phyloP scores from a whole-genome alignment of 37 sponge, comb jelly and placozoan genomes.

The Halichondria panicea region DNA sequence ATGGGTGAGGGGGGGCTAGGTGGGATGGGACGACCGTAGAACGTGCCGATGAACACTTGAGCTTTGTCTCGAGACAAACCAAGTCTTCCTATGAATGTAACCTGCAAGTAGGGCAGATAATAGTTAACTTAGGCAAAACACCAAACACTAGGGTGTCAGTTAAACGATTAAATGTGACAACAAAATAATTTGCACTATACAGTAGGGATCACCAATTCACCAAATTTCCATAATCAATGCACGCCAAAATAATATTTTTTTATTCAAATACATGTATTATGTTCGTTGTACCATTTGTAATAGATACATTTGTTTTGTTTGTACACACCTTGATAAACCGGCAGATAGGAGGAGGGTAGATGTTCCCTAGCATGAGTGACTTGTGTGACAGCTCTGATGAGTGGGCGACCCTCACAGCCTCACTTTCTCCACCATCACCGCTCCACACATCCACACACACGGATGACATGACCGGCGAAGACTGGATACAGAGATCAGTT shows the following conservation, averaged over 20 bases:
- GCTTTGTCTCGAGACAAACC: conserved; percentile 36
- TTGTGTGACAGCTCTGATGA: conserved; percentile 62
- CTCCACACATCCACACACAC: conserved; percentile 83
- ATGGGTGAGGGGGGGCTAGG: neutral
- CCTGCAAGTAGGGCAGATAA: conserved; percentile 33
- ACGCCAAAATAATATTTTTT: too few relatives aligned
- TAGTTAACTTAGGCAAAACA: too few relatives aligned
- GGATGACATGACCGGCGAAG: conserved; percentile 49
- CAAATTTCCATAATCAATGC: too few relatives aligned
- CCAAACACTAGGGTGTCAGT: too few relatives aligned
- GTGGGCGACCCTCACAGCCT: conserved; percentile 60
- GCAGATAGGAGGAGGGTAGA: conserved; percentile 79
- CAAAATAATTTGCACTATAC: too few relatives aligned
- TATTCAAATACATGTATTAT: too few relatives aligned
- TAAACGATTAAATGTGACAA: too few relatives aligned
- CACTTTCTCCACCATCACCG: conserved; percentile 28
- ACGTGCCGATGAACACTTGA: conserved; percentile 58
- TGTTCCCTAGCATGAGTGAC: conserved; percentile 68
- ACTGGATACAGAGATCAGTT: conserved; percentile 76
- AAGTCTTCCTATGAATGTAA: conserved; percentile 55
- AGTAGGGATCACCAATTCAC: too few relatives aligned
- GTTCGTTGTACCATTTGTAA: too few relatives aligned
- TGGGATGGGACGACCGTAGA: conserved; percentile 50
- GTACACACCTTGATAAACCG: conserved; percentile 73
- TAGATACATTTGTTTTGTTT: too few relatives aligned